A percentile compares a stretch with the other conserved stretches of the same genome.
Conservation (phyloP, 1,140 invertebrate species). For the Chelonus insularis region DNA sequence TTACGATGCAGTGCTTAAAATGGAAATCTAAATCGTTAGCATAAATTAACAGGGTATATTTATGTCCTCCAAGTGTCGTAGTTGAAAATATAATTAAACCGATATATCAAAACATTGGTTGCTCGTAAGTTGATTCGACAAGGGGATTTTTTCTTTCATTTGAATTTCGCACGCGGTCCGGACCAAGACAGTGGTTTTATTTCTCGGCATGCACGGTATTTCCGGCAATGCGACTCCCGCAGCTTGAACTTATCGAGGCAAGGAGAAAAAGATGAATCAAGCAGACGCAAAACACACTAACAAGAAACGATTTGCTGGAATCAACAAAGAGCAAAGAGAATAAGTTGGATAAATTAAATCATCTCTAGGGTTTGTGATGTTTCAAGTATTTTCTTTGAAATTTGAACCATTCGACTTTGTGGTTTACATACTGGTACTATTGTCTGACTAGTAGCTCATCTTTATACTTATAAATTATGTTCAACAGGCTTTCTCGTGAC, state of each 20-base stretch:
- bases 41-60: too few relatives aligned
- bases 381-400: too few relatives aligned
- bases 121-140: constrained; percentile 21
- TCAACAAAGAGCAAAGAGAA: not conserved
- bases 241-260: constrained; percentile 18
- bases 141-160: constrained; percentile 24
- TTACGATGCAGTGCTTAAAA: too few relatives aligned
- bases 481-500: too few relatives aligned
- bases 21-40: too few relatives aligned
- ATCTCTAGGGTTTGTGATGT: too few relatives aligned
- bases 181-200: constrained; percentile 33
- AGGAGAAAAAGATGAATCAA: constrained; percentile 9
- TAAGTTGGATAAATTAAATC: not conserved
- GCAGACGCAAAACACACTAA: not conserved
- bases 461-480: too few relatives aligned
- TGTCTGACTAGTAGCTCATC: too few relatives aligned
- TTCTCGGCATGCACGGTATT: constrained; percentile 49
- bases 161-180: constrained; percentile 33
- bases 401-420: too few relatives aligned
- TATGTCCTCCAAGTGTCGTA: too few relatives aligned
- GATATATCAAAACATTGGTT: not conserved
- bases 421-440: too few relatives aligned
- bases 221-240: constrained; percentile 51
- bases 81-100: not conserved
- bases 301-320: constrained; percentile 11